phyloP scores from a whole-genome alignment of 2,113 vertebrate species.

The Leptosomus discolor region DNA sequence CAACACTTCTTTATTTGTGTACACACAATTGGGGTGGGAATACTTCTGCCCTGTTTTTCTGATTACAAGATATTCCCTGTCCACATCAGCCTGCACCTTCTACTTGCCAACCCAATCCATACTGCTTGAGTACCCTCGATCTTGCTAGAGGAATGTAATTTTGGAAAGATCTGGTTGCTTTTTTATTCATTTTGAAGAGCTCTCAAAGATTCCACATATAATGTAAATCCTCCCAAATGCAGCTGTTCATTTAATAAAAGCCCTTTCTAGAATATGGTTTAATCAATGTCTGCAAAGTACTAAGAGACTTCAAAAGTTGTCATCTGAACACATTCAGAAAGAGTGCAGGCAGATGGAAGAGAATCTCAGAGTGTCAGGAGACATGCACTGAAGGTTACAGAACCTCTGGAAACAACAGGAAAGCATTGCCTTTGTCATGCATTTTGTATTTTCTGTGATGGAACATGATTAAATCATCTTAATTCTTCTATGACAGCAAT shows the following conservation, averaged over 20 bases:
- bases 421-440: neutral
- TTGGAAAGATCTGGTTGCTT: neutral
- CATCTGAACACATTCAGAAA: neutral
- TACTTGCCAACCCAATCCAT: neutral
- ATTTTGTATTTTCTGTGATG: neutral
- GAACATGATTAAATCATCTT: neutral
- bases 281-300: neutral
- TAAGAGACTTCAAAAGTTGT: neutral
- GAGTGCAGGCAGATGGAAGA: neutral
- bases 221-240: neutral
- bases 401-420: neutral
- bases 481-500: neutral
- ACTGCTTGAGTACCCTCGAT: neutral
- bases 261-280: neutral
- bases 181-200: neutral
- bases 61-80: neutral
- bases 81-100: neutral
- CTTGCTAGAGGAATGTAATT: neutral
- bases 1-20: neutral
- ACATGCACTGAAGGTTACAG: neutral
- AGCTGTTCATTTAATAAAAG: neutral
- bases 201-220: neutral
- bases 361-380: neutral
- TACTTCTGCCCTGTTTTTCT: fast-evolving
- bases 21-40: neutral